phyloP scores from a whole-genome alignment of 2,888 invertebrate genomes.

The Geophilus truncorum region DNA sequence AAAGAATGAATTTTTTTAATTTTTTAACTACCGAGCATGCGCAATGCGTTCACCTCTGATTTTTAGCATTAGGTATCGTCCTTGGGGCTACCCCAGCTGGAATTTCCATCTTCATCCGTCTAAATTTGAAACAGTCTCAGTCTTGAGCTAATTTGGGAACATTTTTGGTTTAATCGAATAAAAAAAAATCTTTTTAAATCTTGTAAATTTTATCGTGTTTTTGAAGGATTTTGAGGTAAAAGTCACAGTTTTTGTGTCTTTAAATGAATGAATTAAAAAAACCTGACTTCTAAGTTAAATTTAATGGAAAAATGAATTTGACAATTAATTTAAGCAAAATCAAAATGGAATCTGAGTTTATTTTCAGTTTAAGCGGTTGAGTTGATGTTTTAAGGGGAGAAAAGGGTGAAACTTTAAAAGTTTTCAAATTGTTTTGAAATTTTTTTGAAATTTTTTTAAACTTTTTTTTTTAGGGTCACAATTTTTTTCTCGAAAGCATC shows the following conservation, averaged over 20 bases:
- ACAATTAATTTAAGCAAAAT: neutral
- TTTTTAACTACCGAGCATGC: neutral
- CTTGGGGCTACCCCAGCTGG: neutral
- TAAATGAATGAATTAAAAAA: neutral
- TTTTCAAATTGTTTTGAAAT: no score
- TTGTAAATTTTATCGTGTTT: no score
- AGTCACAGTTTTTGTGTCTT: neutral
- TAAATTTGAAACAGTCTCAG: conserved; percentile 4
- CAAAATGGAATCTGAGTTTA: neutral
- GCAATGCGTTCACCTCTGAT: neutral
- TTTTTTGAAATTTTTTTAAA: neutral
- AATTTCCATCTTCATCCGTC: conserved; percentile 7
- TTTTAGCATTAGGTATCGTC: neutral
- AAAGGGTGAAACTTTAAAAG: no score
- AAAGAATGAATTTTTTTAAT: no score
- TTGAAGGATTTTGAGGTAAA: neutral
- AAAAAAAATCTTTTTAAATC: no score
- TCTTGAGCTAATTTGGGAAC: neutral
- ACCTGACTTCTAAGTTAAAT: no score
- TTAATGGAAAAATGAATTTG: no score
- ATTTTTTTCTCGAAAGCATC: conserved; percentile 92
- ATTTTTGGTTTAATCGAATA: neutral
- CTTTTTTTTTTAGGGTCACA: conserved; percentile 62
- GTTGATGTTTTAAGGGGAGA: neutral
- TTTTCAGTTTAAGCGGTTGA: neutral